Conservation (phyloP, 1,140 invertebrate genomes). For the Calephelis nemesis region DNA sequence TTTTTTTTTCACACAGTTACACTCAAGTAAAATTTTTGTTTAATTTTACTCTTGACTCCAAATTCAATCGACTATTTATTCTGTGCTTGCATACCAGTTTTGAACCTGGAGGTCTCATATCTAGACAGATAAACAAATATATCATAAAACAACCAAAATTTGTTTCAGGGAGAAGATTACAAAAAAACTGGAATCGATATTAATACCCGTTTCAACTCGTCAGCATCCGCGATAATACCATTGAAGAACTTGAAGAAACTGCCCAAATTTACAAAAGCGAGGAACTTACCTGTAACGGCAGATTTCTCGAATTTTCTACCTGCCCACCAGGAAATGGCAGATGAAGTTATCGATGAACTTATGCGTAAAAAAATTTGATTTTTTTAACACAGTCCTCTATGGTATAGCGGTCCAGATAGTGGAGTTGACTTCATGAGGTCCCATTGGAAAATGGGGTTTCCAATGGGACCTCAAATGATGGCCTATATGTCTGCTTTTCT, state of each 20-base stretch:
- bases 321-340: constrained; percentile 78
- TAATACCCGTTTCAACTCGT: constrained; percentile 64
- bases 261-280: constrained; percentile 61
- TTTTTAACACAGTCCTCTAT: background rate
- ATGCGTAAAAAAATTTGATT: constrained; percentile 62
- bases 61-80: too few species aligned
- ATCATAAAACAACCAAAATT: background rate
- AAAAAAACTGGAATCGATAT: constrained; percentile 56
- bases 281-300: constrained; percentile 57
- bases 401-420: too few species aligned
- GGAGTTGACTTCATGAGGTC: too few species aligned
- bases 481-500: too few species aligned
- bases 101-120: too few species aligned
- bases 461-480: too few species aligned
- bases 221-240: constrained; percentile 50
- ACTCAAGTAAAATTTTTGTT: too few species aligned
- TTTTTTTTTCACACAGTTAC: too few species aligned
- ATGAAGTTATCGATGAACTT: constrained; percentile 77
- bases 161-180: constrained; percentile 58
- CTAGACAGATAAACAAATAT: too few species aligned
- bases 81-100: too few species aligned
- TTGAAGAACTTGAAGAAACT: constrained; percentile 49
- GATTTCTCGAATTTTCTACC: constrained; percentile 82
- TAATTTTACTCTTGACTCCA: too few species aligned
- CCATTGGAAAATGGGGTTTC: too few species aligned